Evolutionary conservation across 2,113 vertebrate genomes (phyloP).

Genomic region (Gulo gulo): DNA sequence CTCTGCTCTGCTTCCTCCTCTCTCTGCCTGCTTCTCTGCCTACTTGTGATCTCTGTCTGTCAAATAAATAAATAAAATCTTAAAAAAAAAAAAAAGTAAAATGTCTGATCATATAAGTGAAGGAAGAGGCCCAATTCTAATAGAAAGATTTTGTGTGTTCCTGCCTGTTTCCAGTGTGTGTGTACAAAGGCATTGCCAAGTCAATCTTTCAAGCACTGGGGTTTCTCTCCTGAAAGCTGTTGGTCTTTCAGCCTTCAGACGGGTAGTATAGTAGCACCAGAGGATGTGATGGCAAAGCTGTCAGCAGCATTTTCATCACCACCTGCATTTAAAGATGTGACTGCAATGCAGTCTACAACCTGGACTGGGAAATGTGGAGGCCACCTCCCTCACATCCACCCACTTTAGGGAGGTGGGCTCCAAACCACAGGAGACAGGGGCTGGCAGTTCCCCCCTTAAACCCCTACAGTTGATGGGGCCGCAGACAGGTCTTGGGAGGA

Average conservation of each 20-base stretch:
- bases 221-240: not conserved
- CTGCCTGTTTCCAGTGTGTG: not conserved
- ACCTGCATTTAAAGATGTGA: not conserved
- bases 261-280: not conserved
- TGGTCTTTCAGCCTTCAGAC: not conserved
- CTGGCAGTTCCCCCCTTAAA: not conserved
- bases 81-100: not conserved
- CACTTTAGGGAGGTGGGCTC: not conserved
- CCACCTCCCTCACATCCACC: not conserved
- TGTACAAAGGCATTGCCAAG: not conserved
- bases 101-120: not conserved
- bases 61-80: too few species aligned
- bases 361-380: not conserved
- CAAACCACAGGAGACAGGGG: accelerated
- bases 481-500: not conserved
- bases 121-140: not conserved
- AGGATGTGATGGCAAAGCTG: not conserved
- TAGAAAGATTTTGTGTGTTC: not conserved
- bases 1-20: too few species aligned
- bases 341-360: not conserved
- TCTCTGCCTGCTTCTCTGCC: too few species aligned
- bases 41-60: too few species aligned
- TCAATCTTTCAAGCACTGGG: not conserved
- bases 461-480: not conserved
- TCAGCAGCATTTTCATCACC: not conserved